Percentiles rank a stretch among this genome's conserved stretches.
Evolutionary conservation across 2,113 vertebrate genomes (phyloP).

Genomic region (Jaculus jaculus): DNA sequence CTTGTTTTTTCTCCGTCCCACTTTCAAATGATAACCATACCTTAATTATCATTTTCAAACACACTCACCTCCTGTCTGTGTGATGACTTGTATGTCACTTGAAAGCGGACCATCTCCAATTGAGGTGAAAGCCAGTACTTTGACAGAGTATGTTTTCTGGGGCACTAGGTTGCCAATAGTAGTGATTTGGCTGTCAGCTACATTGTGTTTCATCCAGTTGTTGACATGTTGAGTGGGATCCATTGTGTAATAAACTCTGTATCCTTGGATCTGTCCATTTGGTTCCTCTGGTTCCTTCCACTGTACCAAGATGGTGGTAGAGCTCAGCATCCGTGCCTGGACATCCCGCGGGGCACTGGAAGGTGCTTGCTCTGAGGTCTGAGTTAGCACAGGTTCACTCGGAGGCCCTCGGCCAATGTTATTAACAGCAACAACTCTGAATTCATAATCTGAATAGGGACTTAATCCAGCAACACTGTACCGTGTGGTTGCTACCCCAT

Average conservation of each 20-base stretch:
- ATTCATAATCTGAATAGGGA: constrained; percentile 98
- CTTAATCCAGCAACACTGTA: constrained; percentile 98
- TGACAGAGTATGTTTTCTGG: constrained; percentile 97
- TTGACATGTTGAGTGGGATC: constrained; percentile 94
- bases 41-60: not conserved
- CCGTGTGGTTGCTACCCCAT: constrained; percentile 97
- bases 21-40: not conserved
- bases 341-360: constrained; percentile 97
- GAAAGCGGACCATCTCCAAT: constrained; percentile 98
- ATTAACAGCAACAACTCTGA: constrained; percentile 97
- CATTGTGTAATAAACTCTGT: constrained; percentile 97
- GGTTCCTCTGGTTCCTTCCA: constrained; percentile 99
- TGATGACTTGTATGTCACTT: constrained; percentile 97
- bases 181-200: constrained; percentile 94
- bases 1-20: not conserved
- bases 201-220: constrained; percentile 97
- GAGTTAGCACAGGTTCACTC: constrained; percentile 95
- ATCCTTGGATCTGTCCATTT: constrained; percentile 98
- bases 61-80: constrained; percentile 96
- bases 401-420: constrained; percentile 96
- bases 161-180: constrained; percentile 96
- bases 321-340: constrained; percentile 96
- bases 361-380: constrained; percentile 97
- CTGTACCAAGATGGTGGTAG: constrained; percentile 97
- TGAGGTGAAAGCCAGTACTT: constrained; percentile 97